Evolutionary conservation across 1,140 invertebrate species (phyloP).

Genomic region (Mactra quadrangularis): DNA sequence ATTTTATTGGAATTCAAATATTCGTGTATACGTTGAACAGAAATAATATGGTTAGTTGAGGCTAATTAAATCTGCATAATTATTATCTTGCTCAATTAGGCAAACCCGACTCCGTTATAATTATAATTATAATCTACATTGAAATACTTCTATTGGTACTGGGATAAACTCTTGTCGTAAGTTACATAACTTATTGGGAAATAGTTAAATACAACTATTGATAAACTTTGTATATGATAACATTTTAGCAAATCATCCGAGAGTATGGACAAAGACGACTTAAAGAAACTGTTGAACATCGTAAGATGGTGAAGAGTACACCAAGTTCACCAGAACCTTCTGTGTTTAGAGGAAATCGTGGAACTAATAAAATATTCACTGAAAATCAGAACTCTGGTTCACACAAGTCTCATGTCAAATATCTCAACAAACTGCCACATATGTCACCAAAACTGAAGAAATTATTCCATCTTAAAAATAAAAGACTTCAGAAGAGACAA

Average conservation of each 20-base stretch:
- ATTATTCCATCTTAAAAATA: conserved; percentile 41
- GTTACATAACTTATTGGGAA: no score
- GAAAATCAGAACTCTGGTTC: not conserved
- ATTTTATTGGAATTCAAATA: no score
- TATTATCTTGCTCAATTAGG: no score
- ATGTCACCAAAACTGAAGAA: conserved; percentile 51
- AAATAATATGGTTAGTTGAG: no score
- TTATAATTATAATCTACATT: no score
- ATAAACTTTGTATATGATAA: no score
- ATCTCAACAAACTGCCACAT: conserved; percentile 12
- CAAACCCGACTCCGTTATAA: no score
- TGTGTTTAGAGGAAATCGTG: not conserved
- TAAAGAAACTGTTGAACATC: conserved; percentile 76
- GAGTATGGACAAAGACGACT: conserved; percentile 78
- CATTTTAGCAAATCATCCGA: conserved; percentile 77
- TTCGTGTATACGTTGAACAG: no score
- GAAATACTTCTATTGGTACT: no score
- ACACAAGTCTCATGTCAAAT: conserved; percentile 31
- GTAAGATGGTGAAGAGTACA: conserved; percentile 59
- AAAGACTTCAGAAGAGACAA: not conserved
- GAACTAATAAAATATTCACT: not conserved
- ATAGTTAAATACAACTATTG: no score
- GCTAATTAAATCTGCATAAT: no score
- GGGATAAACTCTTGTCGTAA: no score
- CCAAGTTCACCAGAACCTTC: conserved; percentile 46